These are phyloP conservation scores for Urocitellus parryii DNA, from an alignment of 2,113 vertebrate genomes.

Conservation along the genomic window DNA sequence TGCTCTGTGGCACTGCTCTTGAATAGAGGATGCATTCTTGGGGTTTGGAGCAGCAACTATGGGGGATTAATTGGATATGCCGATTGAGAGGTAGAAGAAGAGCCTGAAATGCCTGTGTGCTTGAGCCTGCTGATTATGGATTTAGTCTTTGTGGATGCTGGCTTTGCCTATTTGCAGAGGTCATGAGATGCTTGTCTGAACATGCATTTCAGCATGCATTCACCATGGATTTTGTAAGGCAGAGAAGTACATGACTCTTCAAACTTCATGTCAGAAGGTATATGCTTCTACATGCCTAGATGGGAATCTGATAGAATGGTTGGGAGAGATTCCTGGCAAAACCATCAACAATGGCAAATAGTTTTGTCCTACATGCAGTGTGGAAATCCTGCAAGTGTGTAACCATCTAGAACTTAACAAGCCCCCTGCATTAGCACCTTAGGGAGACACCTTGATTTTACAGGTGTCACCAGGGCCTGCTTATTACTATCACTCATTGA, in stretches of 20 bases:
- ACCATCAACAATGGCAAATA: background rate
- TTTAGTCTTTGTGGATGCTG: background rate
- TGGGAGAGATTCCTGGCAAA: background rate
- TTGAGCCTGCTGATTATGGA: background rate
- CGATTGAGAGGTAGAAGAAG: constrained; percentile 49
- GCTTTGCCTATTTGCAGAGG: background rate
- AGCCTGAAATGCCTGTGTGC: background rate
- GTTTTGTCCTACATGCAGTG: background rate
- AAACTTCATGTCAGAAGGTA: background rate
- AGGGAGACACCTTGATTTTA: background rate
- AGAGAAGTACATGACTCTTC: background rate
- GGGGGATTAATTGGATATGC: constrained; percentile 77
- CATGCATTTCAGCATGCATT: background rate
- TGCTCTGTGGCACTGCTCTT: constrained; percentile 79
- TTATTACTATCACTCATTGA: background rate
- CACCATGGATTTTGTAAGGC: background rate
- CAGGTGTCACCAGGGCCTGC: no score
- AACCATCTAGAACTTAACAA: background rate
- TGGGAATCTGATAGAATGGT: background rate
- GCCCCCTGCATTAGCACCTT: background rate
- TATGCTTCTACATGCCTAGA: background rate
- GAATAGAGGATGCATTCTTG: constrained; percentile 67
- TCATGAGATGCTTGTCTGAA: background rate
- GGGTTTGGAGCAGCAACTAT: constrained; percentile 53
- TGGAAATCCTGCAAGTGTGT: background rate